Evolutionary conservation across 2,113 vertebrate species (phyloP).

Genomic region (Turnix velox): DNA sequence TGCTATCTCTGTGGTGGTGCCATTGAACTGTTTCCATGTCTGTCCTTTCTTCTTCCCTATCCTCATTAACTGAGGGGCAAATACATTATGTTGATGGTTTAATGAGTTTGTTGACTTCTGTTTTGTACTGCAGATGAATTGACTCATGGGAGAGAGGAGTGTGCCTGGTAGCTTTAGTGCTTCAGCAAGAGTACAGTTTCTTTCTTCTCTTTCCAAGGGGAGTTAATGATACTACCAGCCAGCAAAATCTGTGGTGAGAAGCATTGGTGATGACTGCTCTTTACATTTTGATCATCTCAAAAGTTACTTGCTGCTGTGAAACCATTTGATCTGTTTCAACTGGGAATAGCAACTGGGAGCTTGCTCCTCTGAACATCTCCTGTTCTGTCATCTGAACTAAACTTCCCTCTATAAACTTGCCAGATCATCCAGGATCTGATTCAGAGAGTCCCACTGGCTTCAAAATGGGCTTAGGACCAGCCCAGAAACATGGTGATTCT

Average conservation of each 20-base stretch:
- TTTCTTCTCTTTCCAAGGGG: not conserved
- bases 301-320: not conserved
- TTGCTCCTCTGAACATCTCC: not conserved
- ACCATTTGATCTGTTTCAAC: not conserved
- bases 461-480: not conserved
- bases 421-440: not conserved
- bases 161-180: not conserved
- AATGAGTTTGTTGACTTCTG: not conserved
- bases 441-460: not conserved
- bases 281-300: not conserved
- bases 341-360: not conserved
- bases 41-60: not conserved
- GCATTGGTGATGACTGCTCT: not conserved
- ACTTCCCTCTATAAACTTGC: not conserved
- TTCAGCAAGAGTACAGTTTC: not conserved
- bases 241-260: not conserved
- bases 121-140: not conserved
- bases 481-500: not conserved
- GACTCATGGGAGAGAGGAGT: not conserved
- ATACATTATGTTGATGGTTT: not conserved
- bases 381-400: not conserved
- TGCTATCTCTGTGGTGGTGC: not conserved
- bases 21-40: not conserved
- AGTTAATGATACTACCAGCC: not conserved
- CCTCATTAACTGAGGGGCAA: not conserved